These are phyloP conservation scores for Stenchaetothrips biformis DNA, from an alignment of 2,888 invertebrate genomes.

Conservation along the genomic window DNA sequence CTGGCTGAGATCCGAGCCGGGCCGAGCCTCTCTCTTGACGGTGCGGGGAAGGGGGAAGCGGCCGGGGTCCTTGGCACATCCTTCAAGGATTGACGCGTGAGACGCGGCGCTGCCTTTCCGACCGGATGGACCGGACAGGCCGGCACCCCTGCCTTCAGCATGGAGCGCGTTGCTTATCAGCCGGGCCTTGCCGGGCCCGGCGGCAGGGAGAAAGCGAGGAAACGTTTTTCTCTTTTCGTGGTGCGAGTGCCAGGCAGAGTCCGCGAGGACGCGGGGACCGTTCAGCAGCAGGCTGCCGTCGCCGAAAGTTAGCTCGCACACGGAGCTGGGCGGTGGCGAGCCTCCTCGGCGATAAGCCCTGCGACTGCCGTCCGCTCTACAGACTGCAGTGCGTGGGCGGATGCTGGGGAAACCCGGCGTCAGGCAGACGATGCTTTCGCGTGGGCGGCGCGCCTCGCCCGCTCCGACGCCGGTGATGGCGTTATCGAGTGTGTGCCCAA, in stretches of 20 bases:
- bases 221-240: neutral
- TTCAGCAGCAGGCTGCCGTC: no score
- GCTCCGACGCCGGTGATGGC: neutral
- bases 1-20: neutral
- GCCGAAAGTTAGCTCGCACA: no score
- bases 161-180: neutral
- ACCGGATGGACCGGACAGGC: neutral
- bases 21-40: neutral
- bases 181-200: no score
- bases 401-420: no score
- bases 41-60: neutral
- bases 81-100: slow-evolving; percentile 3
- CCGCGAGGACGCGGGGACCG: neutral
- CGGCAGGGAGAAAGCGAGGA: no score
- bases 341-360: no score
- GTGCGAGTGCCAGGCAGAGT: neutral
- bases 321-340: no score
- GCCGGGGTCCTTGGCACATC: neutral
- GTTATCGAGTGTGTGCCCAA: no score
- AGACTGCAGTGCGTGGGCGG: no score
- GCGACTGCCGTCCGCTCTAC: no score
- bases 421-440: neutral
- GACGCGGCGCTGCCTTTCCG: neutral
- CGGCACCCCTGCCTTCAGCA: neutral
- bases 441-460: neutral